Base-by-base conservation (phyloP, 2,113 vertebrate species). In the Conger conger region DNA sequence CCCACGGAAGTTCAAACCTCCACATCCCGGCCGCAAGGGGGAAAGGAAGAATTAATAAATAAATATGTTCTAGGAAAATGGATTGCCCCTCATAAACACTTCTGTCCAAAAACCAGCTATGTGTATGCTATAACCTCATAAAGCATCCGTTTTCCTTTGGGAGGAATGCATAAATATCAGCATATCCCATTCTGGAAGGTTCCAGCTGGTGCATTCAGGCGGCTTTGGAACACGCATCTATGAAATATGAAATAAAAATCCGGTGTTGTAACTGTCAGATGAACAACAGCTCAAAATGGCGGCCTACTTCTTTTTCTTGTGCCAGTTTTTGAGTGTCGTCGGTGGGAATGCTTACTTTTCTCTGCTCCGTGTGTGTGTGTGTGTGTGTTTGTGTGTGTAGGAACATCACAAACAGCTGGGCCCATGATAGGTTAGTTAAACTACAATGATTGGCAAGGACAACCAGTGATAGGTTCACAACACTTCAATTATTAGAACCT, bases 61-160 rank as follows among this genome's bases (percentile, higher is more conserved):
- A 73, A 73, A 73, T 33, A 13, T 13, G 27, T 63, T 63, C 57
- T 63, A 63, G n/a, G 30, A 73, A 73, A 73, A 73, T 73, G 68
- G n/a, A 73, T 33, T 73, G 68, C n/a, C 2, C n/a, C 27, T 73
- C 68, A 73, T 73, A 73, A 73, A 73, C n/a, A 73, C 33, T 33
- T n/a, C 68, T 1, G 27, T 13, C n/a, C n/a, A 13, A 73, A 73
- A 73, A 73, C n/a, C 27, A 27, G 68, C 27, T 73, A 30, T 73
- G 23, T 73, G 57, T 73, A n/a, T 73, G 68, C 33, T 73, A 73
- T 73, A 73, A 73, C 68, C n/a, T 73, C 68, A 17, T 73, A 73
- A 73, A 73, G 68, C 27, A 73, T 73, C 68, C 11, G 33, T n/a
- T 73, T 33, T n/a, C 68, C 68, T 73, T 73, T 11, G n/a, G 27